Evolutionary conservation across 2,888 invertebrate species (phyloP).

Genomic region (Stenodema calcarata): DNA sequence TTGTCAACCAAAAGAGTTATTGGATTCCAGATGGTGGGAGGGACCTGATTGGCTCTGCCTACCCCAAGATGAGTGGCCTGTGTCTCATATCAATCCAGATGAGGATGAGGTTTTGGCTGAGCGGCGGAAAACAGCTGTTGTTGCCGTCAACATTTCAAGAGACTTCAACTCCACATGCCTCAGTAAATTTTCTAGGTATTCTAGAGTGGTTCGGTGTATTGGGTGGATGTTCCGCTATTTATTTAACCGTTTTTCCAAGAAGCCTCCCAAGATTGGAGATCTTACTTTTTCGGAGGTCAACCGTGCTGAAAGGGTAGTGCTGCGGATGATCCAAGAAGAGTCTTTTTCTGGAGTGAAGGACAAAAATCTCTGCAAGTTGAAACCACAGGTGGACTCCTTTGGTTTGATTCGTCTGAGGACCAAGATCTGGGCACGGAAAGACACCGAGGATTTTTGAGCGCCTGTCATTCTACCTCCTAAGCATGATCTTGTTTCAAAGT

Average conservation of each 20-base stretch:
- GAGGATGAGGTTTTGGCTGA: neutral
- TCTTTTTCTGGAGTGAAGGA: neutral
- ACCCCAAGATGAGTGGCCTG: neutral
- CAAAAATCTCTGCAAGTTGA: neutral
- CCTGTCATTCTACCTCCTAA: neutral
- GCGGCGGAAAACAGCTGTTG: neutral
- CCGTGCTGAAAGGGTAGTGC: neutral
- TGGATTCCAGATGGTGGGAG: conserved; percentile 31
- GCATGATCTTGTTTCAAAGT: neutral
- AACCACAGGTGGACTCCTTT: neutral
- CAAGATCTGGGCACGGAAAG: too few species aligned
- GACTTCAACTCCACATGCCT: neutral
- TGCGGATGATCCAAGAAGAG: neutral
- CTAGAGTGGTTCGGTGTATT: neutral
- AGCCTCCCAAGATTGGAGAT: neutral
- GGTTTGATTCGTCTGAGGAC: conserved; percentile 11
- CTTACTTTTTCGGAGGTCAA: neutral
- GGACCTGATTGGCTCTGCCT: conserved; percentile 30
- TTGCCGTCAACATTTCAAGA: neutral
- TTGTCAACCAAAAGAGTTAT: conserved; percentile 56
- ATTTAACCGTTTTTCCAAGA: neutral
- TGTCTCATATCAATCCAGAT: neutral
- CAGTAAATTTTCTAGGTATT: neutral
- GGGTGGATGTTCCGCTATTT: neutral
- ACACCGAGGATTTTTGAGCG: neutral